Conservation (phyloP, 53 echinoderm and acorn worm species). For the Pentamera pediparva region DNA sequence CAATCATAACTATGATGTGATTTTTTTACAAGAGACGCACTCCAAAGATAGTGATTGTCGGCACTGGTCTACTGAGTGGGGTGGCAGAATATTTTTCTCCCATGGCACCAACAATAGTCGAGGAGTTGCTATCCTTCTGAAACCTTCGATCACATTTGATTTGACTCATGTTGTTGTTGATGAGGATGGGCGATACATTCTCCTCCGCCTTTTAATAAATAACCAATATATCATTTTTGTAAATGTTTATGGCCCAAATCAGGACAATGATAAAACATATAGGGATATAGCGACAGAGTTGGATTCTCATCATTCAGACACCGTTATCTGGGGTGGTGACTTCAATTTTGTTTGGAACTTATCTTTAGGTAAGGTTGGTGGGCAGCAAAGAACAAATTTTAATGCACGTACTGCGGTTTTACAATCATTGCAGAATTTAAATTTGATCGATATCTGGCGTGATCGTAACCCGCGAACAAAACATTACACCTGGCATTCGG, state of each 20-base stretch:
- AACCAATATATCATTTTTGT: constrained; percentile 8
- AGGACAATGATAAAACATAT: constrained; percentile 8
- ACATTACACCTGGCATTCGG: constrained; percentile 15
- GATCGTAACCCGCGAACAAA: not conserved
- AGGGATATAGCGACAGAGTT: constrained; percentile 20
- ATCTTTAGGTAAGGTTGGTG: constrained; percentile 3
- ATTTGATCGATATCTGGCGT: constrained; percentile 22
- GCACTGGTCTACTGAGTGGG: constrained; percentile 35
- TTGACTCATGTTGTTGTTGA: constrained; percentile 7
- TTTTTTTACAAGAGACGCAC: constrained; percentile 23
- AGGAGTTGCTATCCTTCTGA: constrained; percentile 19
- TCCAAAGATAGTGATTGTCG: constrained; percentile 4
- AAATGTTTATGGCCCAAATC: constrained; percentile 37
- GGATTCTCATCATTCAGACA: not conserved
- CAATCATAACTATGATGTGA: constrained; percentile 13
- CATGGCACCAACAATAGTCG: not conserved
- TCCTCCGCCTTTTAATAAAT: not conserved
- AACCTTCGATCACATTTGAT: not conserved
- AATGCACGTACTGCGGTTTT: not conserved
- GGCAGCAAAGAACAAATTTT: not conserved
- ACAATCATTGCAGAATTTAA: not conserved
- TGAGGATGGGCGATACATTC: constrained; percentile 23
- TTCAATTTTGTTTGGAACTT: constrained; percentile 28
- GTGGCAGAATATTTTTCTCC: constrained; percentile 13
- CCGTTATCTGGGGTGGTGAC: constrained; percentile 24